Conservation (phyloP, 2,113 vertebrate genomes). For the Zeus faber region DNA sequence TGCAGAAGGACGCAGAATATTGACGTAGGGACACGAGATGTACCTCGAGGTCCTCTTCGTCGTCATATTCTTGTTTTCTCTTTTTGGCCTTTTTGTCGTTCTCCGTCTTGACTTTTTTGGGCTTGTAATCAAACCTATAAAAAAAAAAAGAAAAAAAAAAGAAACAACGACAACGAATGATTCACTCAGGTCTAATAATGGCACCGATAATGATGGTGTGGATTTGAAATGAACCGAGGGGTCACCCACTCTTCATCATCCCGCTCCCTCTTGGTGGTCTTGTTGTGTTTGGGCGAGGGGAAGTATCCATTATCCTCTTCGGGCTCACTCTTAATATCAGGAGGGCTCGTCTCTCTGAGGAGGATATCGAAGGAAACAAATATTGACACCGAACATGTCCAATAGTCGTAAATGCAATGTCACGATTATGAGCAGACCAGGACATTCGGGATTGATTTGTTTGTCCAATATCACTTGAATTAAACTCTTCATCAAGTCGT, state of each 20-base stretch:
- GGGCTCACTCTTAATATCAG: slow-evolving; percentile 85
- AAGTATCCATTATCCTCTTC: slow-evolving; percentile 84
- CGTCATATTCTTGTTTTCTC: slow-evolving; percentile 85
- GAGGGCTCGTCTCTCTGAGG: slow-evolving; percentile 73
- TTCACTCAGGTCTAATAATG: too few species aligned
- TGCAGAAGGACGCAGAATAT: too few species aligned
- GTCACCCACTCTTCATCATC: slow-evolving; percentile 87
- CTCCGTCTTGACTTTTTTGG: slow-evolving; percentile 93
- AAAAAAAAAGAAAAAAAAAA: slow-evolving; percentile 43
- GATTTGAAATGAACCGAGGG: neutral
- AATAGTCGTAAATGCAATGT: neutral
- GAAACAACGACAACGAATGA: neutral
- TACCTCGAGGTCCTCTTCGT: slow-evolving; percentile 65
- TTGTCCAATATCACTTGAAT: too few species aligned
- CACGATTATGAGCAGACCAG: too few species aligned
- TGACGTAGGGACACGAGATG: too few species aligned
- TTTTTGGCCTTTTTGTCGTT: slow-evolving; percentile 92
- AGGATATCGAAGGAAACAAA: slow-evolving; percentile 6
- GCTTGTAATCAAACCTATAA: slow-evolving; percentile 85
- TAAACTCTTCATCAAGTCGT: too few species aligned
- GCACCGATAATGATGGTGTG: too few species aligned
- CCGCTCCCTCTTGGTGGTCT: slow-evolving; percentile 82
- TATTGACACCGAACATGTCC: too few species aligned
- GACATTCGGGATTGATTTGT: too few species aligned
- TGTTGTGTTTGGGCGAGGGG: slow-evolving; percentile 80